Evolutionary conservation across 2,888 invertebrate genomes (phyloP).

Genomic region (Parelbella ahira): DNA sequence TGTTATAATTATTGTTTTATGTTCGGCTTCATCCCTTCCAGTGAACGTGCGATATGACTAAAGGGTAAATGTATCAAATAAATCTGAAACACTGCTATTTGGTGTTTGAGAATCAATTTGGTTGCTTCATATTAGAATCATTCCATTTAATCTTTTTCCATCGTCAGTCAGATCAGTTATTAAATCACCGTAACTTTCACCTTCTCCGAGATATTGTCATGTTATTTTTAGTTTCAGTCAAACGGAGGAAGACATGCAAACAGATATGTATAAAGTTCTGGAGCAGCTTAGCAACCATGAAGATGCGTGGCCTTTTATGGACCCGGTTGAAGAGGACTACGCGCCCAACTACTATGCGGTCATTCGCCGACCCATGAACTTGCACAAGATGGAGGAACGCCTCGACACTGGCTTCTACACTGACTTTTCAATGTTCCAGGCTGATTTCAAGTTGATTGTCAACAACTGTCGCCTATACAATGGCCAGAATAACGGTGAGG

Average conservation of each 20-base stretch:
- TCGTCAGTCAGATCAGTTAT: too few relatives aligned
- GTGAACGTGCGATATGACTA: too few relatives aligned
- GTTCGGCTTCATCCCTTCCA: too few relatives aligned
- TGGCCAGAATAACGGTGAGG: constrained; percentile 95
- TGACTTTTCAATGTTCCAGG: constrained; percentile 89
- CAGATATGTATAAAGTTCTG: constrained; percentile 95
- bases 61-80: too few relatives aligned
- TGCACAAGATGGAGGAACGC: constrained; percentile 92
- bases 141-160: too few relatives aligned
- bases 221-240: constrained; percentile 83
- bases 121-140: too few relatives aligned
- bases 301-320: constrained; percentile 97
- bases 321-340: constrained; percentile 95
- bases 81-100: too few relatives aligned
- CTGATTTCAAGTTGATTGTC: constrained; percentile 94
- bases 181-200: too few relatives aligned
- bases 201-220: constrained; percentile 30
- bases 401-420: constrained; percentile 90
- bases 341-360: constrained; percentile 92
- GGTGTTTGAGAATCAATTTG: too few relatives aligned
- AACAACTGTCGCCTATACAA: constrained; percentile 96
- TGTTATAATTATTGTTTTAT: too few relatives aligned
- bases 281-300: constrained; percentile 92
- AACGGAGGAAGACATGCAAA: constrained; percentile 91
- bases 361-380: constrained; percentile 91